A percentile compares a stretch with the other conserved stretches of the same genome.
Conservation (phyloP, 1,140 invertebrate species). For the Drosophila pruinosa region DNA sequence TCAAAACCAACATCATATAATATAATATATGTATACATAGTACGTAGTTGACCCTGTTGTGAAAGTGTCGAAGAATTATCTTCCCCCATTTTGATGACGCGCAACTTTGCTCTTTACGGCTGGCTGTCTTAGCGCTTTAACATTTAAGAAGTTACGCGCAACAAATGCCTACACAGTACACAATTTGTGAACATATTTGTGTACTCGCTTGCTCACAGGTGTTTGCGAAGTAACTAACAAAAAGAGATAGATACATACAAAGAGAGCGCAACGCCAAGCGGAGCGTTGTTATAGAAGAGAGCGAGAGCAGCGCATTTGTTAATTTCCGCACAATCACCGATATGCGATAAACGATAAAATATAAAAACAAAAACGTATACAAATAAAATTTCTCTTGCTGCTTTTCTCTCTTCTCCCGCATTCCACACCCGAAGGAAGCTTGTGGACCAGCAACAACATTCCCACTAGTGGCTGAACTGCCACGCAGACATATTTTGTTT, state of each 20-base stretch:
- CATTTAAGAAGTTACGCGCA: conserved; percentile 42
- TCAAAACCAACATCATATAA: not conserved
- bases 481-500: conserved; percentile 70
- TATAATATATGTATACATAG: too few relatives aligned
- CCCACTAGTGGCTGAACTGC: conserved; percentile 36
- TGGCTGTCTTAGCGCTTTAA: conserved; percentile 32
- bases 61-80: conserved; percentile 24
- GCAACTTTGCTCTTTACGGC: conserved; percentile 10
- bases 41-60: conserved; percentile 20
- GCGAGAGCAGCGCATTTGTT: not conserved
- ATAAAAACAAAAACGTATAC: conserved; percentile 33
- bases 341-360: conserved; percentile 47
- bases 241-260: conserved; percentile 27
- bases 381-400: conserved; percentile 34
- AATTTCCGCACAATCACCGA: conserved; percentile 35
- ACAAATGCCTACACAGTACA: conserved; percentile 26
- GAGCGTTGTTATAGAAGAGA: not conserved
- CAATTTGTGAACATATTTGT: conserved; percentile 2
- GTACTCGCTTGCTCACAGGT: conserved; percentile 39
- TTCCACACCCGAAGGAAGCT: conserved; percentile 28
- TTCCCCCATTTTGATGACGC: conserved; percentile 24
- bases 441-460: conserved; percentile 30
- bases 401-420: conserved; percentile 29
- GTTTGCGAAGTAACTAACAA: not conserved
- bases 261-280: conserved; percentile 2